phyloP scores from a whole-genome alignment of 2,797 vertebrate species.

The Enoplosus armatus region DNA sequence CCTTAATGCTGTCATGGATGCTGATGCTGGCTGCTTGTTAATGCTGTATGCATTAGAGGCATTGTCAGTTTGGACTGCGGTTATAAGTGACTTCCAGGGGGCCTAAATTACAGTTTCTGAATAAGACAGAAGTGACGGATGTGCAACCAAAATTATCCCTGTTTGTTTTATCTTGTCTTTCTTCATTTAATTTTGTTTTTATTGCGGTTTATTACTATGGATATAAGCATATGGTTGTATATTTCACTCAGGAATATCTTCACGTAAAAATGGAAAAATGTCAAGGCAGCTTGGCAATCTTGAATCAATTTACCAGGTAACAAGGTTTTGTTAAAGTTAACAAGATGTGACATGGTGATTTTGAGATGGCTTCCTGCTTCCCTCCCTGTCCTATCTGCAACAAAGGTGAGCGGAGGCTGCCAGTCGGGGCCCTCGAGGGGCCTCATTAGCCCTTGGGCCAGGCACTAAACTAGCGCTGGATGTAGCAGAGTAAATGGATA shows the following conservation, averaged over 20 bases:
- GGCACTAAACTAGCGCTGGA: conserved; percentile 37
- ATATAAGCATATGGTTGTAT: background rate
- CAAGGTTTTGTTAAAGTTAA: conserved; percentile 37
- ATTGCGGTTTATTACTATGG: conserved; percentile 25
- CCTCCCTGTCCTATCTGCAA: conserved; percentile 15
- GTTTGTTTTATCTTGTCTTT: conserved; percentile 57
- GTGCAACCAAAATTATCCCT: conserved; percentile 33
- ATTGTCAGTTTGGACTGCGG: conserved; percentile 89
- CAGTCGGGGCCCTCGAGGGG: conserved; percentile 37
- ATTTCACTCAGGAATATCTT: conserved; percentile 11
- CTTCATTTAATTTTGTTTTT: conserved; percentile 53
- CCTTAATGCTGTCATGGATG: conserved; percentile 64
- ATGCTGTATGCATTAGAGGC: conserved; percentile 74
- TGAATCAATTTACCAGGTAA: conserved; percentile 10
- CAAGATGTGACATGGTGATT: conserved; percentile 40
- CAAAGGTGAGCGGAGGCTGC: conserved; percentile 41
- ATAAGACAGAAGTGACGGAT: conserved; percentile 55
- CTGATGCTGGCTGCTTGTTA: conserved; percentile 68
- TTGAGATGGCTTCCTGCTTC: conserved; percentile 32
- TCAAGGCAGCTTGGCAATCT: conserved; percentile 10
- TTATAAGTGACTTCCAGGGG: conserved; percentile 84
- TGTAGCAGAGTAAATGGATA: conserved; percentile 40
- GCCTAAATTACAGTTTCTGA: conserved; percentile 69
- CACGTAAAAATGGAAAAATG: background rate
- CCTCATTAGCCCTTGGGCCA: conserved; percentile 55